Percentiles rank a stretch among this genome's conserved stretches.
Conservation (phyloP, 2,888 invertebrate genomes). For the Ichneumoninae sp. region DNA sequence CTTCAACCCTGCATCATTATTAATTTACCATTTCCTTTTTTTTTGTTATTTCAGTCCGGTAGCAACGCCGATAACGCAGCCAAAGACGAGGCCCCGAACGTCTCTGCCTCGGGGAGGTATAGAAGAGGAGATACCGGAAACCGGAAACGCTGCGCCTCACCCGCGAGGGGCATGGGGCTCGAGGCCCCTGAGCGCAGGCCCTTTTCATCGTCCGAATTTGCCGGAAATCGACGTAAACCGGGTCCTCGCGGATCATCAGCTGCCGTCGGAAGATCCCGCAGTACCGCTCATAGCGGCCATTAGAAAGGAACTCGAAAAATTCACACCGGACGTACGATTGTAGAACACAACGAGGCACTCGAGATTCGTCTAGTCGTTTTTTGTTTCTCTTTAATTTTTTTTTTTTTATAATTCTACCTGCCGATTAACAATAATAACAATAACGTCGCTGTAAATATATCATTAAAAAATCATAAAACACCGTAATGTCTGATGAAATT, state of each 20-base stretch:
- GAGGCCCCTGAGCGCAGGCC: slow-evolving; percentile 88
- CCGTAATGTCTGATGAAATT: not conserved
- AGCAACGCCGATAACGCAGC: slow-evolving; percentile 73
- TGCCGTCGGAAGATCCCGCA: slow-evolving; percentile 89
- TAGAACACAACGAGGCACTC: slow-evolving; percentile 30
- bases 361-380: slow-evolving; percentile 55
- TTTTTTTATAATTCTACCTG: not conserved
- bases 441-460: slow-evolving; percentile 54
- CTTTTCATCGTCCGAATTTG: slow-evolving; percentile 86
- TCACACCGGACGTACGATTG: slow-evolving; percentile 69
- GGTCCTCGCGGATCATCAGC: slow-evolving; percentile 86
- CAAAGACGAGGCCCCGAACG: slow-evolving; percentile 74
- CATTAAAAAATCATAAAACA: slow-evolving; percentile 45
- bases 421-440: slow-evolving; percentile 2
- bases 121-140: slow-evolving; percentile 74
- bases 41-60: slow-evolving; percentile 71
- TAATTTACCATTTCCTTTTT: not conserved
- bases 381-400: slow-evolving; percentile 26
- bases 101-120: slow-evolving; percentile 71
- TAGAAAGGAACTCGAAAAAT: slow-evolving; percentile 88
- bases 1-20: no score
- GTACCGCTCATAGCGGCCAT: slow-evolving; percentile 94
- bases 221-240: slow-evolving; percentile 85
- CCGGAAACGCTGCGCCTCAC: slow-evolving; percentile 73
- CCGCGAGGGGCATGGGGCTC: slow-evolving; percentile 82